Evolutionary conservation across 1,140 invertebrate genomes (phyloP).

Genomic region (Drosophila funebris): DNA sequence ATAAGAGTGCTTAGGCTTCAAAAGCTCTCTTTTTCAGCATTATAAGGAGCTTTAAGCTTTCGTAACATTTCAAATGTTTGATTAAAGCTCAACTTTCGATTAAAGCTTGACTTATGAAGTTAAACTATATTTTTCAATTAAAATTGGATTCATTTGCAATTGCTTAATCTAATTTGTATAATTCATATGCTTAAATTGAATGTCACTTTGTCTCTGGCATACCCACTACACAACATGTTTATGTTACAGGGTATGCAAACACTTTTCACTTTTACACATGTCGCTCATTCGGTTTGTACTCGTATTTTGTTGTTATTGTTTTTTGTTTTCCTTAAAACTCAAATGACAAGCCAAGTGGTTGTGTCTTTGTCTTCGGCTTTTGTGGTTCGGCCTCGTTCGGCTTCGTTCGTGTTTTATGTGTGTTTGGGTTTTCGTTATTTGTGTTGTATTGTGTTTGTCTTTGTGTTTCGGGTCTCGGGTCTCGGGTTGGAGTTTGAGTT

Average conservation of each 20-base stretch:
- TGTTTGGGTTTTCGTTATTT: slow-evolving; percentile 1
- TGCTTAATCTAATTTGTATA: not conserved
- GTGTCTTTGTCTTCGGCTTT: not conserved
- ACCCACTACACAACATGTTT: not conserved
- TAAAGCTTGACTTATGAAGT: too few species aligned
- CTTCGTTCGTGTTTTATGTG: not conserved
- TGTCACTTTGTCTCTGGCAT: not conserved
- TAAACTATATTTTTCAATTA: too few species aligned
- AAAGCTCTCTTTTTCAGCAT: too few species aligned
- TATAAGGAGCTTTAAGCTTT: too few species aligned
- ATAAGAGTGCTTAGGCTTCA: slow-evolving; percentile 1
- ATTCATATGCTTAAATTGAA: not conserved
- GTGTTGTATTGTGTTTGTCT: slow-evolving; percentile 15
- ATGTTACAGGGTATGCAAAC: slow-evolving; percentile 25
- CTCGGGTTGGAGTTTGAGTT: not conserved
- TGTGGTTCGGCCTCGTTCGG: slow-evolving; percentile 12
- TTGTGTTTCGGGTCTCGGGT: not conserved
- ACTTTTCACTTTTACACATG: slow-evolving; percentile 43
- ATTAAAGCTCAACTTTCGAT: too few species aligned
- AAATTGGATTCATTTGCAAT: not conserved
- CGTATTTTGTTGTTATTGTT: too few species aligned
- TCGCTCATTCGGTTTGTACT: not conserved
- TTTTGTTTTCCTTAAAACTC: not conserved
- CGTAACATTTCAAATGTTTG: too few species aligned
- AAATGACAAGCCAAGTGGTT: slow-evolving; percentile 14